These are phyloP conservation scores for Polyergus mexicanus DNA, from an alignment of 1,140 invertebrate species.

Conservation along the genomic window DNA sequence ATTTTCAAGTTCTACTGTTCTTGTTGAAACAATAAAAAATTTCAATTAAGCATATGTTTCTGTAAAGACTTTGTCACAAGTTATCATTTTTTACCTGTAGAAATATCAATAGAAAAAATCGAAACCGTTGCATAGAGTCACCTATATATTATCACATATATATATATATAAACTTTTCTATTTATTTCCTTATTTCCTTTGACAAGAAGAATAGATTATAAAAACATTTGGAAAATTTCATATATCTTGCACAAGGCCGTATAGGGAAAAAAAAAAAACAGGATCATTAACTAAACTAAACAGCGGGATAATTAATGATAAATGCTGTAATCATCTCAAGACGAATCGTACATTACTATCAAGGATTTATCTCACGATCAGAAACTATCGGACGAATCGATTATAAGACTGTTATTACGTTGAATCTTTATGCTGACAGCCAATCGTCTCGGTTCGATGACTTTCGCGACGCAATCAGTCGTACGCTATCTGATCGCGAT, in stretches of 20 bases:
- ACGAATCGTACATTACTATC: slow-evolving; percentile 38
- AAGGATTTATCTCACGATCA: slow-evolving; percentile 18
- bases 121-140: not conserved
- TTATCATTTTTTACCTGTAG: not conserved
- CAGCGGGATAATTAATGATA: not conserved
- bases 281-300: not conserved
- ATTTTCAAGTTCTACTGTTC: not conserved
- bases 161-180: not conserved
- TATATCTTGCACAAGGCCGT: not conserved
- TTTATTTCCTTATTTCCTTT: not conserved
- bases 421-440: not conserved
- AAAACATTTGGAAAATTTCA: not conserved
- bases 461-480: slow-evolving; percentile 16
- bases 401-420: too few relatives aligned
- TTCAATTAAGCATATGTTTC: not conserved
- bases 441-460: too few relatives aligned
- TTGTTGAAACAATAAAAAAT: not conserved
- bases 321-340: not conserved
- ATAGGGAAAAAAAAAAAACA: not conserved
- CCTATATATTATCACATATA: too few relatives aligned
- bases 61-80: not conserved
- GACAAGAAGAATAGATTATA: not conserved
- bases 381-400: not conserved
- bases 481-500: not conserved
- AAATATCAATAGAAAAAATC: not conserved